Evolutionary conservation across 2,113 vertebrate genomes (phyloP).

Genomic region (Cyphomyrus plagiostoma): DNA sequence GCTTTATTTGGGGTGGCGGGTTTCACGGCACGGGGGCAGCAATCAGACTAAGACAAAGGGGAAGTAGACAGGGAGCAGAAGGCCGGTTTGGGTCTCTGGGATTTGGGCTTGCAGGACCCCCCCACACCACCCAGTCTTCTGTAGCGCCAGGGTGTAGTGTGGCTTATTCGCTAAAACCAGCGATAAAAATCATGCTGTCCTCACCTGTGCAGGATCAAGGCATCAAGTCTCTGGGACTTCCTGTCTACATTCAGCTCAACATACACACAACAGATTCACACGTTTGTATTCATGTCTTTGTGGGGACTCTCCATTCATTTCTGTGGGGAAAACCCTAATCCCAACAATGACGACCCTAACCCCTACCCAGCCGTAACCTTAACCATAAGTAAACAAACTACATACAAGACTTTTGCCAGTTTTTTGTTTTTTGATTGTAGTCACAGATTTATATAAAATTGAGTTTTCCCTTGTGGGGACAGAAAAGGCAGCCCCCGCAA

Average conservation of each 20-base stretch:
- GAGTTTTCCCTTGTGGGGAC: neutral
- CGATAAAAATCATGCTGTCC: neutral
- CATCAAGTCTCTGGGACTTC: neutral
- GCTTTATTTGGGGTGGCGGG: neutral
- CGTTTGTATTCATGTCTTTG: neutral
- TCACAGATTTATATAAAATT: neutral
- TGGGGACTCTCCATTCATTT: neutral
- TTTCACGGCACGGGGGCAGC: neutral
- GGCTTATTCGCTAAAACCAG: neutral
- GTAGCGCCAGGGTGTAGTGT: neutral
- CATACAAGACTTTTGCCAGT: neutral
- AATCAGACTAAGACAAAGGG: neutral
- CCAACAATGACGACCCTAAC: neutral
- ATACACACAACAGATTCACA: conserved; percentile 25
- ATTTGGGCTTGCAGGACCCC: neutral
- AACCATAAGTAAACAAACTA: neutral
- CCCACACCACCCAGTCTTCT: neutral
- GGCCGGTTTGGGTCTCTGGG: neutral
- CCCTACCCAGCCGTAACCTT: neutral
- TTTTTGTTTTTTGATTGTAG: neutral
- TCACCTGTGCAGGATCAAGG: too few relatives aligned
- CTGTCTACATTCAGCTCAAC: neutral
- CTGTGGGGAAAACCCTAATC: neutral
- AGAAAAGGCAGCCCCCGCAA: neutral
- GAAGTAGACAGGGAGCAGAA: neutral